Evolutionary conservation across 2,113 vertebrate genomes (phyloP).

Genomic region (Petrocephalus zakoni): DNA sequence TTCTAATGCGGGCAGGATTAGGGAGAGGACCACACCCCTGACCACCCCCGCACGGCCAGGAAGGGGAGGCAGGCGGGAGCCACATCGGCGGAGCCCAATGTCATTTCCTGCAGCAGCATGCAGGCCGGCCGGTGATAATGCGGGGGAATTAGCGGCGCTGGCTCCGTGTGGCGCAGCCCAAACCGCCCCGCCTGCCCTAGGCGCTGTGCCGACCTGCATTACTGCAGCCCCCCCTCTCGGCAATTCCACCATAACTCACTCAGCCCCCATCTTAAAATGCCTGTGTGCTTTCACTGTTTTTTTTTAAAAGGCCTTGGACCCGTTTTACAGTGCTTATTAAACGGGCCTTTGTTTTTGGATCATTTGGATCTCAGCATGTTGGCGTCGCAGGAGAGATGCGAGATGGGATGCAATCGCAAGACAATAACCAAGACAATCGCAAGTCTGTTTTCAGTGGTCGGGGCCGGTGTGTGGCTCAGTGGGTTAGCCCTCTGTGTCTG

Average conservation of each 20-base stretch:
- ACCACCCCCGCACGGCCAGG: background rate
- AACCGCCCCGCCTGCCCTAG: background rate
- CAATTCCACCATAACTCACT: background rate
- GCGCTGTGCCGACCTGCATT: slow-evolving; percentile 15
- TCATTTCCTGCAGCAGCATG: slow-evolving; percentile 46
- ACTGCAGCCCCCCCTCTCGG: background rate
- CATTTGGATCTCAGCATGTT: background rate
- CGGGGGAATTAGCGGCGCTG: slow-evolving; percentile 37
- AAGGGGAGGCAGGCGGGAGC: slow-evolving; percentile 26
- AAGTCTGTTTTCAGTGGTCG: background rate
- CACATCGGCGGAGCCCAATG: slow-evolving; percentile 35
- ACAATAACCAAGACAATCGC: too few species aligned
- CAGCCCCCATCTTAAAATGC: background rate
- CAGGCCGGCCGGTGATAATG: slow-evolving; percentile 32
- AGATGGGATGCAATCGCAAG: background rate
- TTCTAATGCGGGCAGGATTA: slow-evolving; percentile 40
- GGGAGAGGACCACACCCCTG: background rate
- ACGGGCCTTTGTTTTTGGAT: background rate
- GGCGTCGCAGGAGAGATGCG: background rate
- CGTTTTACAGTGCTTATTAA: background rate
- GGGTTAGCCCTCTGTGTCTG: background rate
- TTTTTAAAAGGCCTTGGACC: background rate
- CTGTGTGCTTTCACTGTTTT: background rate
- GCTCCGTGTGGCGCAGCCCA: background rate
- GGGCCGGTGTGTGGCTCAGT: background rate